phyloP scores from a whole-genome alignment of 2,113 vertebrate species.

The Perognathus longimembris region DNA sequence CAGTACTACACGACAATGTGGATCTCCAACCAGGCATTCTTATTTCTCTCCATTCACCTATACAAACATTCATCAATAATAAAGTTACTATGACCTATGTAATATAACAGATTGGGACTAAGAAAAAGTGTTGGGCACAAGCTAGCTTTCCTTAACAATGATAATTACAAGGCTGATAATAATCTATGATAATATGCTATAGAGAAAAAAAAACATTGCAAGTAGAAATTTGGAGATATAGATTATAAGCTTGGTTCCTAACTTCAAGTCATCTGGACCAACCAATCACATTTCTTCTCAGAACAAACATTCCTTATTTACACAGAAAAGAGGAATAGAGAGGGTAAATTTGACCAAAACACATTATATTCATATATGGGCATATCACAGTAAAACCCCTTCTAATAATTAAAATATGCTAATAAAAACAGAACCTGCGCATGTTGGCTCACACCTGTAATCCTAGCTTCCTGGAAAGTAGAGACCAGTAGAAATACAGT shows the following conservation, averaged over 20 bases:
- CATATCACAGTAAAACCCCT: too few species aligned
- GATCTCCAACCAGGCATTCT: not conserved
- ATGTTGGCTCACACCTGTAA: too few species aligned
- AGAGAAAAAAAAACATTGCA: not conserved
- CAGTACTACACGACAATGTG: too few species aligned
- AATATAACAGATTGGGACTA: not conserved
- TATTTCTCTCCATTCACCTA: not conserved
- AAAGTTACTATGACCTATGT: not conserved
- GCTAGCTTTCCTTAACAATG: conserved; percentile 2
- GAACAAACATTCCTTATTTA: not conserved
- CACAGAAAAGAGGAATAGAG: not conserved
- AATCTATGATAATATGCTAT: not conserved
- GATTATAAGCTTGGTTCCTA: not conserved
- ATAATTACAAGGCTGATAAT: not conserved
- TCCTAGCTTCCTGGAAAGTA: too few species aligned
- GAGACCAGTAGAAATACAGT: too few species aligned
- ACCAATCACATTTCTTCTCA: not conserved
- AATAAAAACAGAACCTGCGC: too few species aligned
- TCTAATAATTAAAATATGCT: too few species aligned
- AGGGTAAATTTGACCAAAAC: too few species aligned
- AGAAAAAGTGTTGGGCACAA: not conserved
- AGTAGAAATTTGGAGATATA: not conserved
- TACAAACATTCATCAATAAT: not conserved
- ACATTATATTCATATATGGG: too few species aligned
- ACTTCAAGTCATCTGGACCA: not conserved